Conservation (phyloP, 30 jellyfish, hydroid and myxozoan species). For the Sanderia malayensis region DNA sequence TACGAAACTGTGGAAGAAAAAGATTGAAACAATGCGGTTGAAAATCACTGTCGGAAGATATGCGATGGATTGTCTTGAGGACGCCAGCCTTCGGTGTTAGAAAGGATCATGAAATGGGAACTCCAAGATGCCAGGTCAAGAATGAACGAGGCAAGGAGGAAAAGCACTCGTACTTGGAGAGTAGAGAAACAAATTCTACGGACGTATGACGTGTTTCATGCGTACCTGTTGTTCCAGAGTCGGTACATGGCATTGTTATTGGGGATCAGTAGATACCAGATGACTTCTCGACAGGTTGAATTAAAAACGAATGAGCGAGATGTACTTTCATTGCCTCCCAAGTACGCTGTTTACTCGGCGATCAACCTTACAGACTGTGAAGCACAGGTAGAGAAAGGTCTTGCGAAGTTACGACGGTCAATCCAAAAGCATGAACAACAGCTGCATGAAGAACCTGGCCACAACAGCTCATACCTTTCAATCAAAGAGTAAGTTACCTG, state of each 20-base stretch:
- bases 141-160: background rate
- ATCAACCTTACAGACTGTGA: background rate
- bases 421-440: no score
- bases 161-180: background rate
- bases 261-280: background rate
- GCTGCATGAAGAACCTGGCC: no score
- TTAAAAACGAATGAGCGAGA: background rate
- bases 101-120: background rate
- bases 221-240: background rate
- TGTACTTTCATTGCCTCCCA: background rate
- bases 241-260: background rate
- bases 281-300: background rate
- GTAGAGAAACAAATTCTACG: background rate
- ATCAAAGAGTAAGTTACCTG: no score
- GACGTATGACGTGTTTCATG: background rate
- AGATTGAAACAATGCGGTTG: background rate
- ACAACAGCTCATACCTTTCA: no score
- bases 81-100: background rate
- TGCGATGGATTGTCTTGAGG: background rate
- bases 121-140: background rate
- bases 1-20: background rate
- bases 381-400: slow-evolving; percentile 3
- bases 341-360: background rate
- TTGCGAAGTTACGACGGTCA: background rate
- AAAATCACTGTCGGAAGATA: background rate